Base-by-base conservation (phyloP, 2,113 vertebrate genomes). In the Pomatostomus ruficeps region DNA sequence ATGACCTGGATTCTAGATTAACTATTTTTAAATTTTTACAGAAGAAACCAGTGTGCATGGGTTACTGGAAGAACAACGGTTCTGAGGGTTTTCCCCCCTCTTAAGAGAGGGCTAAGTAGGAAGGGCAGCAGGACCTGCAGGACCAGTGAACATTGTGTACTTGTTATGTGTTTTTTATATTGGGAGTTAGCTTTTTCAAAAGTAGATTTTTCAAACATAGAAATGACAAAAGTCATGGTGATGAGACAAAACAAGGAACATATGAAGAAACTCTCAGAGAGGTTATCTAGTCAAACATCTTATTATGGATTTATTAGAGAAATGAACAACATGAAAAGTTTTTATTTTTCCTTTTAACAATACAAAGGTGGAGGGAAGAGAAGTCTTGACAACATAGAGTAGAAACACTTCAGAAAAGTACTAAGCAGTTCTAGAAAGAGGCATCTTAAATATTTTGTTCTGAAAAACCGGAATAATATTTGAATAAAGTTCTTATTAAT, bases 191-290 rank as follows among this genome's bases (percentile, higher is more conserved):
- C 1, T 70, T 68, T 83, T 57, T 36, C 51, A 75, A 79, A 85
- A 7, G 9, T 5, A 66, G 16, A 36, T 62, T 70, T 89, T 67
- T 59, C 43, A 68, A 77, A 85, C 4, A 3, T 2, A 62, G 35
- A 82, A 40, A 61, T 1, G 0, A 49, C 42, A 76, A 67, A 67
- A 89, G 31, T 52, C 11, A 19, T 52, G 11, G 4, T 38, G 25
- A 62, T 40, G 9, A 14, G 13, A 62, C 2, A 48, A 74, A 74
- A 6, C 7, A 52, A 35, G 52, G 10, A 71, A 71, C 0, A 0
- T 9, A 12, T 9, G 3, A 71, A 63, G 22, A 89, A 68, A 21
- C 61, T 80, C 10, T 48, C 58, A 67, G 25, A 63, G 17, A 61
- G 2, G 1, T 61, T 62, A 22, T 54, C 13, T 6, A 45, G 11